A percentile compares a stretch with the other conserved stretches of the same genome.
Conservation (phyloP, 2,113 vertebrate genomes). For the Centropus bengalensis region DNA sequence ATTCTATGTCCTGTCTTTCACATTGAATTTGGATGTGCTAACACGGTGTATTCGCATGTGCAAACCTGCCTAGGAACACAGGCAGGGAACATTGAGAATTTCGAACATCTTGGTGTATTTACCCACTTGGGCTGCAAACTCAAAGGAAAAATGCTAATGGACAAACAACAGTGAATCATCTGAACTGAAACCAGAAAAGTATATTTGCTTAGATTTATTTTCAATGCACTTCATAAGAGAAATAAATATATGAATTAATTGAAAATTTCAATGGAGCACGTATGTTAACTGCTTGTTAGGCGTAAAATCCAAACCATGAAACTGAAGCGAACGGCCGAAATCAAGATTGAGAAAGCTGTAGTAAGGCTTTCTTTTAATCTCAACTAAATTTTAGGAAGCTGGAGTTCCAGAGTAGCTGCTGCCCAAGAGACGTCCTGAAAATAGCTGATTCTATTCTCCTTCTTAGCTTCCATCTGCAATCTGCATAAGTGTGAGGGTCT, state of each 20-base stretch:
- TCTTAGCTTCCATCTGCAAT: neutral
- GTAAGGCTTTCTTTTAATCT: neutral
- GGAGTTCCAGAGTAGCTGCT: neutral
- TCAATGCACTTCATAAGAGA: neutral
- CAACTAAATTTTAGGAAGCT: neutral
- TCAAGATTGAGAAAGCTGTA: neutral
- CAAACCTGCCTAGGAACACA: neutral
- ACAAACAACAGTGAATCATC: neutral
- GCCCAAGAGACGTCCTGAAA: neutral
- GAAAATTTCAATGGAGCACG: neutral
- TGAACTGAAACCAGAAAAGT: neutral
- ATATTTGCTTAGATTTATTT: slow-evolving; percentile 5
- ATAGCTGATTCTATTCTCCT: neutral
- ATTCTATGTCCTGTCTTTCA: neutral
- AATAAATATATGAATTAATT: neutral
- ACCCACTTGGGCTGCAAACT: neutral
- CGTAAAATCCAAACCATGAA: neutral
- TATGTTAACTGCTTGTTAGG: neutral
- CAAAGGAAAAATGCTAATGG: slow-evolving; percentile 20
- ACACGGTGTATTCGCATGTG: neutral
- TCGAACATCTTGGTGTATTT: neutral
- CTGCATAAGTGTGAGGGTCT: neutral
- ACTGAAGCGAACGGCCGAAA: neutral
- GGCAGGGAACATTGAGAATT: neutral
- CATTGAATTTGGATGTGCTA: neutral